A percentile compares a stretch with the other conserved stretches of the same genome.
phyloP scores from a whole-genome alignment of 1,140 invertebrate species.

The Monochamus saltuarius region DNA sequence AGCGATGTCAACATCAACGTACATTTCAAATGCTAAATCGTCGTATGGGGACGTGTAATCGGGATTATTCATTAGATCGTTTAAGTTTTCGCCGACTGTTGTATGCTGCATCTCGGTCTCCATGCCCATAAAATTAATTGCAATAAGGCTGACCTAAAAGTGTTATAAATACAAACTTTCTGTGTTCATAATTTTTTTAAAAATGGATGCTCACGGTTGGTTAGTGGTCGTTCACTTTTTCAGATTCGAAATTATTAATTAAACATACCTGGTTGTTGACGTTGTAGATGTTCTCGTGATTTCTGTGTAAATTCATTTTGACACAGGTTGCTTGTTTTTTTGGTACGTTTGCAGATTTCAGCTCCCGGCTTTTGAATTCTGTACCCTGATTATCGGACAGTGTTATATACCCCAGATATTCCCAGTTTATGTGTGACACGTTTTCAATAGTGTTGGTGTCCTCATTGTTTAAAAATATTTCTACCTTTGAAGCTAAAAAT shows the following conservation, averaged over 20 bases:
- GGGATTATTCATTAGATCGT: conserved; percentile 55
- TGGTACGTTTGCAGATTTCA: conserved; percentile 81
- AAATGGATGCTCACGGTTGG: neutral
- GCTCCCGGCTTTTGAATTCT: conserved; percentile 79
- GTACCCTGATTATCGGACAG: conserved; percentile 80
- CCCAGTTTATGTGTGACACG: conserved; percentile 57
- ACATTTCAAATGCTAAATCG: conserved; percentile 96
- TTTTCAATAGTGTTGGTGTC: conserved; percentile 54
- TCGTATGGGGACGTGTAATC: conserved; percentile 83
- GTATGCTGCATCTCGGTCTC: conserved; percentile 28
- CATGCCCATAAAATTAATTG: conserved; percentile 49
- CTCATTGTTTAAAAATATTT: conserved; percentile 61
- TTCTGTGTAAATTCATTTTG: conserved; percentile 80
- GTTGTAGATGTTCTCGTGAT: conserved; percentile 74
- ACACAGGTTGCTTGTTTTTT: conserved; percentile 78
- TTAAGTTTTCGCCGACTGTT: conserved; percentile 36
- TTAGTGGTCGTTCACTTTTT: neutral
- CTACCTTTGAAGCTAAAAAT: conserved; percentile 59
- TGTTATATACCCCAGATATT: conserved; percentile 77
- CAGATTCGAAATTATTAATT: conserved; percentile 19
- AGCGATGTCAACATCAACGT: conserved; percentile 91
- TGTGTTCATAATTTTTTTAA: neutral
- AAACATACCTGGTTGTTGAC: conserved; percentile 74
- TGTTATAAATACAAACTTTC: neutral
- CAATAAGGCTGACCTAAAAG: conserved; percentile 51